phyloP scores from a whole-genome alignment of 37 sponge, comb jelly and placozoan genomes.

The Ianthella basta region DNA sequence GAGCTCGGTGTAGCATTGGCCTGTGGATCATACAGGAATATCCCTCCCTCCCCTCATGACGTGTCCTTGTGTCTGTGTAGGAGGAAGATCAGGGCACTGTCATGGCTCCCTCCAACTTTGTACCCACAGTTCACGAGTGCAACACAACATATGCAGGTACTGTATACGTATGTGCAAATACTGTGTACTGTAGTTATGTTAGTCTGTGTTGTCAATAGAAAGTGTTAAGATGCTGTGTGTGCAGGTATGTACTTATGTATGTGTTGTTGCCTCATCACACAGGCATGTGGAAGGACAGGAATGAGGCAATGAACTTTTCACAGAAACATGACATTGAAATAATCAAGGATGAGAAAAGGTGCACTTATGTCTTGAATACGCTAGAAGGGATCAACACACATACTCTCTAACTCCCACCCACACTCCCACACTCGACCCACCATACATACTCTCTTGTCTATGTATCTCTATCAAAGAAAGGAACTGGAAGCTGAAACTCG shows the following conservation, averaged over 20 bases:
- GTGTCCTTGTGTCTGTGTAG: conserved; percentile 5
- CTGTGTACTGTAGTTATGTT: too few species aligned
- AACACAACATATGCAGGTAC: conserved; percentile 69
- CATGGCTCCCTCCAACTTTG: conserved; percentile 92
- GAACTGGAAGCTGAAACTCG: conserved; percentile 95
- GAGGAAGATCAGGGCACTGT: conserved; percentile 91
- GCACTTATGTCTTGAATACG: neutral
- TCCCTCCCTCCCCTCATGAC: neutral
- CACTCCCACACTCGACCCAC: neutral
- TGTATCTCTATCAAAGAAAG: conserved; percentile 46
- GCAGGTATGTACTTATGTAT: too few species aligned
- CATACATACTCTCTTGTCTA: neutral
- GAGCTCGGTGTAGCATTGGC: neutral
- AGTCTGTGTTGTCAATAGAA: too few species aligned
- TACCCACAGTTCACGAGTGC: conserved; percentile 75
- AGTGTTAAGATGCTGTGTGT: neutral
- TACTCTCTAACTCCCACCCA: neutral
- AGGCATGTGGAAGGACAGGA: conserved; percentile 92
- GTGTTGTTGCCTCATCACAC: neutral
- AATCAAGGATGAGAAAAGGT: conserved; percentile 94
- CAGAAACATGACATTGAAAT: conserved; percentile 95
- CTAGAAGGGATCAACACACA: neutral
- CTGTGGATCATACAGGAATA: neutral
- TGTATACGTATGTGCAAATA: neutral
- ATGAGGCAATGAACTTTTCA: conserved; percentile 84